phyloP scores from a whole-genome alignment of 2,113 vertebrate genomes.

The Indri indri region DNA sequence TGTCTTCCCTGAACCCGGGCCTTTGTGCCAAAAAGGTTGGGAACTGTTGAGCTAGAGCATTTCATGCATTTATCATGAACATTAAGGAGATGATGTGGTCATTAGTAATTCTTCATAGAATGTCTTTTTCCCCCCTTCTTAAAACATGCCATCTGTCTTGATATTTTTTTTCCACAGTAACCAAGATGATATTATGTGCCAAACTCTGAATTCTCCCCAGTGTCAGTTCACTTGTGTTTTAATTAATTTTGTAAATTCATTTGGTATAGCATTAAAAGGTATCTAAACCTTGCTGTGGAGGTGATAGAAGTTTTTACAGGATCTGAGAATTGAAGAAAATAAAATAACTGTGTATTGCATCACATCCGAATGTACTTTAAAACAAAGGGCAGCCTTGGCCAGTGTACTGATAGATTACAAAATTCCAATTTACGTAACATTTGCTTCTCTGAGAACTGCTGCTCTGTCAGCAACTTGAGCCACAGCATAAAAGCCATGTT shows the following conservation, averaged over 20 bases:
- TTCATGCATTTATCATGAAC: not conserved
- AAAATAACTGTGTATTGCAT: not conserved
- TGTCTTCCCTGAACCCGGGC: too few species aligned
- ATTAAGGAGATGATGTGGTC: not conserved
- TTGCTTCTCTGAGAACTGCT: constrained; percentile 33
- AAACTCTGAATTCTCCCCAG: not conserved
- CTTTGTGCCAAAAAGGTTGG: too few species aligned
- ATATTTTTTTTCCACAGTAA: not conserved
- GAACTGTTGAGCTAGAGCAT: not conserved
- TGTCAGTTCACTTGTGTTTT: not conserved
- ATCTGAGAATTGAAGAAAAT: not conserved
- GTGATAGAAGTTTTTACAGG: not conserved
- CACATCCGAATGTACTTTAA: not conserved
- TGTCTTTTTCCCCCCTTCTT: not conserved
- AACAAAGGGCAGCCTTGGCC: not conserved
- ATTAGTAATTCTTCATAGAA: not conserved
- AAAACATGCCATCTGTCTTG: not conserved
- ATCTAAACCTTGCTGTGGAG: not conserved
- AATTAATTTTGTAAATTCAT: constrained; percentile 20
- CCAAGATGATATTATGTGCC: not conserved
- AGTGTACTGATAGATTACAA: not conserved
- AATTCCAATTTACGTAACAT: constrained; percentile 4
- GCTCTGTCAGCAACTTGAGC: not conserved
- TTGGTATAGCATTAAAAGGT: not conserved
- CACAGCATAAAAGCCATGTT: not conserved